Base-by-base conservation (phyloP, 2,113 vertebrate species). In the Oxyruncus cristatus region DNA sequence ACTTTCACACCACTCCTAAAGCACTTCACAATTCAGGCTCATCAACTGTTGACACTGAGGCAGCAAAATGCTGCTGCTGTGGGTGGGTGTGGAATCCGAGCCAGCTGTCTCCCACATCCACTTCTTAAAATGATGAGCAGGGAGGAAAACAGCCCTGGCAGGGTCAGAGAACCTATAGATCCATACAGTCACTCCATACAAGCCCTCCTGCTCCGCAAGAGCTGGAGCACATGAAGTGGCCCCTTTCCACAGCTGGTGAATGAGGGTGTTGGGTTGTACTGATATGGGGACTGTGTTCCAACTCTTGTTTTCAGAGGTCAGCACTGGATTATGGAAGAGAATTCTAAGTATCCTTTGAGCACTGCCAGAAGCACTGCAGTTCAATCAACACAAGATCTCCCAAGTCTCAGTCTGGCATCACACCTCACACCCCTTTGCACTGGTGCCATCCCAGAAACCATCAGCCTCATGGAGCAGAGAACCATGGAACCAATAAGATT, bases 101-200 rank as follows among this genome's bases (percentile, higher is more conserved):
- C 74, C 78, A 95, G 87, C 90, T 94, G 85, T 70, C 94, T 77
- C 92, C 93, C 72, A 93, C 82, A 83, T 79, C 89, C 82, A 80
- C 88, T 52, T 42, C 46, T 66, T 9, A 23, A 85, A 73, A 55
- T 50, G 50, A 92, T 47, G 59, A 65, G 28, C 47, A 59, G 63
- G 49, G 53, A 74, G 50, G 53, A 77, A 83, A 95, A 59, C 41
- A 88, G 18, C 26, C 11, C 76, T 1, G 1, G 28, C 2, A 41
- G 55, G 41, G 50, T 1, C 50, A 67, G 50, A 61, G 72, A 93
- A 61, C 44, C 33, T 70, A 44, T 19, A 41, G 39, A 53, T 73
- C 71, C 5, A 10, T 24, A 15, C 22, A 24, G 21, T 13, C 9
- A 5, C 33, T 73, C 65, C 5, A 13, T 22, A 23, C 19, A 24